Percentiles rank a stretch among this genome's conserved stretches.
phyloP scores from a whole-genome alignment of 2,888 invertebrate genomes.

The Therioaphis trifolii region DNA sequence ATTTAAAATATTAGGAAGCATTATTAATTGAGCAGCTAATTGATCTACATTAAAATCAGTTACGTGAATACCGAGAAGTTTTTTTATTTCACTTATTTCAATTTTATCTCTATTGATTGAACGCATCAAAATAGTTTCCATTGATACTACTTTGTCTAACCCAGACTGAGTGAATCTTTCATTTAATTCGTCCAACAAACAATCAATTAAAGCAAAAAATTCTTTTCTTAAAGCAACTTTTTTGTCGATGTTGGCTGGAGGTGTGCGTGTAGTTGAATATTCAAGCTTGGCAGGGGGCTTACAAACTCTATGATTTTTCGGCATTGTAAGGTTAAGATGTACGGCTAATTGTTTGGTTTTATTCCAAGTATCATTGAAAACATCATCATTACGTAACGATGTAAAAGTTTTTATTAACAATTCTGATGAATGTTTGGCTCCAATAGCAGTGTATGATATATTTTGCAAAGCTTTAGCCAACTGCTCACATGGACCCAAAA shows the following conservation, averaged over 20 bases:
- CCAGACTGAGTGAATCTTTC: constrained; percentile 26
- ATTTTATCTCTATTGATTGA: constrained; percentile 24
- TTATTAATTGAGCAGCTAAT: constrained; percentile 26
- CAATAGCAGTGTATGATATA: constrained; percentile 9
- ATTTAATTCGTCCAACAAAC: constrained; percentile 13
- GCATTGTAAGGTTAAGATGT: constrained; percentile 1
- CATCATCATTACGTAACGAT: constrained; percentile 13
- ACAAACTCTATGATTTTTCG: background rate
- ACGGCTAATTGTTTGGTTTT: constrained; percentile 27
- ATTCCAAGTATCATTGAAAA: constrained; percentile 28
- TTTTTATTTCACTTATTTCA: constrained; percentile 19
- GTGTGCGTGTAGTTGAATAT: constrained; percentile 2
- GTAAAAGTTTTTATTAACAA: constrained; percentile 17
- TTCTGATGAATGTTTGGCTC: constrained; percentile 22
- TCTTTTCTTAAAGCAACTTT: constrained; percentile 17
- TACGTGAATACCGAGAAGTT: background rate
- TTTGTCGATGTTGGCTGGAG: background rate
- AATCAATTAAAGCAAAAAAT: constrained; percentile 23
- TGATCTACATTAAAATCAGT: constrained; percentile 45
- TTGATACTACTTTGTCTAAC: constrained; percentile 15
- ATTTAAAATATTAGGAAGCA: constrained; percentile 29
- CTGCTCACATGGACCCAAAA: constrained; percentile 16
- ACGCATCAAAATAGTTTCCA: background rate
- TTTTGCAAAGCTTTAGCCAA: constrained; percentile 14
- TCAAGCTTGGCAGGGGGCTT: constrained; percentile 15